A percentile compares a stretch with the other conserved stretches of the same genome.
Conservation (phyloP, 2,888 invertebrate genomes). For the Octodonta nipae region DNA sequence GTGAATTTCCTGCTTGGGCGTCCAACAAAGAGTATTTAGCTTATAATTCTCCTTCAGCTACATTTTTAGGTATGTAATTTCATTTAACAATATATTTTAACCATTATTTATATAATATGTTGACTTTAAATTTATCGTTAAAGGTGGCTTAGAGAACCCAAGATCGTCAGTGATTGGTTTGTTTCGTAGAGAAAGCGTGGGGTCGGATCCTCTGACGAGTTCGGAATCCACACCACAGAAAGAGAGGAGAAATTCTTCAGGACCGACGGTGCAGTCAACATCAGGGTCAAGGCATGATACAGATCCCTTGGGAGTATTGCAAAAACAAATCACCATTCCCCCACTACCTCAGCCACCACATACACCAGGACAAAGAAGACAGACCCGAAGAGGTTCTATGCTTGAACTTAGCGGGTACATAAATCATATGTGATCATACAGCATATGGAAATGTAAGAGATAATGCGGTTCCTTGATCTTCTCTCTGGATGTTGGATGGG, state of each 20-base stretch:
- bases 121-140: too few species aligned
- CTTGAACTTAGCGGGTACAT: constrained; percentile 49
- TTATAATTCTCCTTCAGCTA: constrained; percentile 81
- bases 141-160: constrained; percentile 78
- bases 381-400: constrained; percentile 67
- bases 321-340: constrained; percentile 29
- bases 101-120: neutral
- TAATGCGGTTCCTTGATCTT: too few species aligned
- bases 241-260: constrained; percentile 26
- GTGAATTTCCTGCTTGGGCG: constrained; percentile 90
- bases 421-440: constrained; percentile 19
- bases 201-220: constrained; percentile 47
- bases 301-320: constrained; percentile 30
- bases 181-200: constrained; percentile 70
- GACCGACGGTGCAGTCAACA: constrained; percentile 7
- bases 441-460: constrained; percentile 18
- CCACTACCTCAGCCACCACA: constrained; percentile 40
- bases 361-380: constrained; percentile 49
- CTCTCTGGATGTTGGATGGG: constrained; percentile 12
- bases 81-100: neutral
- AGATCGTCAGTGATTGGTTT: constrained; percentile 82
- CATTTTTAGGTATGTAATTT: constrained; percentile 63
- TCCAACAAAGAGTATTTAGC: constrained; percentile 87
- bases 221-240: constrained; percentile 34
- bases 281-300: constrained; percentile 8